These are phyloP conservation scores for Choreutis nemorana DNA, from an alignment of 2,888 invertebrate species.

Conservation along the genomic window DNA sequence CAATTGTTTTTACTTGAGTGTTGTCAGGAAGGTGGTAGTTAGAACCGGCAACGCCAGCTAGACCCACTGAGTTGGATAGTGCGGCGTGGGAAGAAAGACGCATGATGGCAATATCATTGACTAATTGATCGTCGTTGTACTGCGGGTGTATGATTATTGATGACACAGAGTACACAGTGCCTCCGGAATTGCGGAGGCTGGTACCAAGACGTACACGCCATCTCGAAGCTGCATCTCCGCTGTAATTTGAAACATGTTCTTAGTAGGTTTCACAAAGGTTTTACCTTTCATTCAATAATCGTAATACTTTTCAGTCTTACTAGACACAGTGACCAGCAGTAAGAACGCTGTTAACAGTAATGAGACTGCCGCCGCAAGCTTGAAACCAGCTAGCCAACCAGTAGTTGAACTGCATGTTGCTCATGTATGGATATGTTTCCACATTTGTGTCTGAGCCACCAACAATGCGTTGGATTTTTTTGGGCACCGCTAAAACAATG, in stretches of 20 bases:
- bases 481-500: constrained; percentile 23
- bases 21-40: constrained; percentile 17
- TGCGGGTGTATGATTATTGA: constrained; percentile 16
- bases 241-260: constrained; percentile 13
- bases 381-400: constrained; percentile 23
- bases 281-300: background rate
- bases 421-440: constrained; percentile 31
- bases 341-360: constrained; percentile 21
- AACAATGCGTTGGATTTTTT: constrained; percentile 23
- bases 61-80: constrained; percentile 11
- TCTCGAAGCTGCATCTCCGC: constrained; percentile 18
- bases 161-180: constrained; percentile 14
- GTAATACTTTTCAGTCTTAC: constrained; percentile 19
- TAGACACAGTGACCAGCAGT: constrained; percentile 36
- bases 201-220: constrained; percentile 28
- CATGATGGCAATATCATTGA: constrained; percentile 29
- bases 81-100: constrained; percentile 16
- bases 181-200: constrained; percentile 16
- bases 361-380: constrained; percentile 28
- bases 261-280: background rate
- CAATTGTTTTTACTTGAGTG: constrained; percentile 16
- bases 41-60: constrained; percentile 21
- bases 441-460: constrained; percentile 27
- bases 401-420: constrained; percentile 25
- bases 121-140: constrained; percentile 15